These are phyloP conservation scores for Agapornis roseicollis DNA, from an alignment of 2,113 vertebrate genomes.

Conservation along the genomic window DNA sequence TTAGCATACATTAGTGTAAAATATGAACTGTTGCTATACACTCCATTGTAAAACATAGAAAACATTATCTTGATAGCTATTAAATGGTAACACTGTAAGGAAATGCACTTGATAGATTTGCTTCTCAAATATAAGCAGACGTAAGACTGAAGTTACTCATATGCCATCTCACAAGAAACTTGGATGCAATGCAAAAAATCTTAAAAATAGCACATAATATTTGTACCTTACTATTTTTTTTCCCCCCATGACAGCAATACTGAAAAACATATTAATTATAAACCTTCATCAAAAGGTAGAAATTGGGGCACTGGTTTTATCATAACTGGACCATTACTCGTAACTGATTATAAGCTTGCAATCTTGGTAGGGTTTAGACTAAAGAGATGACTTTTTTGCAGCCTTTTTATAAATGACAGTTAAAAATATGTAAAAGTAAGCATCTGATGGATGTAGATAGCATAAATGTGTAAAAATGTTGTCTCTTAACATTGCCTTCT, in stretches of 20 bases:
- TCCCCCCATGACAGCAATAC: background rate
- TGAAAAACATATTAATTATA: slow-evolving; percentile 5
- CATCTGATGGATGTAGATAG: slow-evolving; percentile 73
- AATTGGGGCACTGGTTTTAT: background rate
- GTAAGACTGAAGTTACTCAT: background rate
- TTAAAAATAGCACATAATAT: background rate
- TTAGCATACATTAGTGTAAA: slow-evolving; percentile 69
- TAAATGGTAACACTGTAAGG: slow-evolving; percentile 27
- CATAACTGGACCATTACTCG: background rate
- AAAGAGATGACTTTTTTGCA: slow-evolving; percentile 53
- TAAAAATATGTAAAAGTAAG: slow-evolving; percentile 71
- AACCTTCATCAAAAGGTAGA: slow-evolving; percentile 20
- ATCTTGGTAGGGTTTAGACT: slow-evolving; percentile 44
- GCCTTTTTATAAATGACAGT: slow-evolving; percentile 61
- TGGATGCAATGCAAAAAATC: background rate
- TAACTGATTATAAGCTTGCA: slow-evolving; percentile 44
- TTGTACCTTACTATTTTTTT: background rate
- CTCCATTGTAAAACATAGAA: slow-evolving; percentile 44
- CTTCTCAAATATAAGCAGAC: slow-evolving; percentile 13
- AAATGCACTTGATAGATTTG: slow-evolving; percentile 26
- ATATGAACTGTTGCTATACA: slow-evolving; percentile 67
- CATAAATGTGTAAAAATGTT: slow-evolving; percentile 91
- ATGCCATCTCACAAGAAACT: slow-evolving; percentile 2
- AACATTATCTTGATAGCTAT: slow-evolving; percentile 1
- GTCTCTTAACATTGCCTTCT: slow-evolving; percentile 72